Conservation (phyloP, 2,797 vertebrate species). For the Pyrocephalus nanus region DNA sequence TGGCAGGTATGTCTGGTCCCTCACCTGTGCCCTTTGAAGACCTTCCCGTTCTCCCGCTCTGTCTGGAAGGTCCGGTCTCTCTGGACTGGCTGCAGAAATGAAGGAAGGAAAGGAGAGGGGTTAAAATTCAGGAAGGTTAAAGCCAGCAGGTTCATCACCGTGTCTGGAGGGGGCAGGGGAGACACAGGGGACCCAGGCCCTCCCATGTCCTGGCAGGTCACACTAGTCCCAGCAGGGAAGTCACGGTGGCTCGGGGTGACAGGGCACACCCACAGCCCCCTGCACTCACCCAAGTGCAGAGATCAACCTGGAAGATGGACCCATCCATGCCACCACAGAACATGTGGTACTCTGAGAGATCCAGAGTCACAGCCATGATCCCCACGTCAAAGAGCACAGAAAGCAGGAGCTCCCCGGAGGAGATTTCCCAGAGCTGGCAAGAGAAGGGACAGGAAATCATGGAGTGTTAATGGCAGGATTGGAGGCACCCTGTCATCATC, state of each 20-base stretch:
- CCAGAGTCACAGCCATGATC: conserved; percentile 91
- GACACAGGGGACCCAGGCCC: not conserved
- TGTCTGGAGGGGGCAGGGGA: not conserved
- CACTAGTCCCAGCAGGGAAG: not conserved
- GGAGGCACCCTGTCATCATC: not conserved
- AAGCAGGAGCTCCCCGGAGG: conserved; percentile 90
- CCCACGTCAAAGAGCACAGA: conserved; percentile 91
- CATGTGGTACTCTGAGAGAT: conserved; percentile 90
- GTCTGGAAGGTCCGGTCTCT: conserved; percentile 88
- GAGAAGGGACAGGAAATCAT: not conserved
- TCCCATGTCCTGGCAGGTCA: not conserved
- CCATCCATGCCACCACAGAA: conserved; percentile 94
- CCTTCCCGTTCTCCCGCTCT: conserved; percentile 84
- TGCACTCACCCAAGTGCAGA: conserved; percentile 86
- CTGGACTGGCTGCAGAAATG: conserved; percentile 78
- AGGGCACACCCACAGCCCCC: not conserved
- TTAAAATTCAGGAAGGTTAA: not conserved
- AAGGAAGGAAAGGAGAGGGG: not conserved
- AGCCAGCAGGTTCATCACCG: not conserved
- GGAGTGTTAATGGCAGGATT: not conserved
- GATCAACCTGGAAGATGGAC: conserved; percentile 91
- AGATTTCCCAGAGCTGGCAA: conserved; percentile 92
- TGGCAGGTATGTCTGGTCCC: not conserved
- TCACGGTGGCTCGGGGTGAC: not conserved
- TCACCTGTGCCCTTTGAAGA: conserved; percentile 95